phyloP scores from a whole-genome alignment of 64 coral and sea anemone species.

The Porites australiensis region DNA sequence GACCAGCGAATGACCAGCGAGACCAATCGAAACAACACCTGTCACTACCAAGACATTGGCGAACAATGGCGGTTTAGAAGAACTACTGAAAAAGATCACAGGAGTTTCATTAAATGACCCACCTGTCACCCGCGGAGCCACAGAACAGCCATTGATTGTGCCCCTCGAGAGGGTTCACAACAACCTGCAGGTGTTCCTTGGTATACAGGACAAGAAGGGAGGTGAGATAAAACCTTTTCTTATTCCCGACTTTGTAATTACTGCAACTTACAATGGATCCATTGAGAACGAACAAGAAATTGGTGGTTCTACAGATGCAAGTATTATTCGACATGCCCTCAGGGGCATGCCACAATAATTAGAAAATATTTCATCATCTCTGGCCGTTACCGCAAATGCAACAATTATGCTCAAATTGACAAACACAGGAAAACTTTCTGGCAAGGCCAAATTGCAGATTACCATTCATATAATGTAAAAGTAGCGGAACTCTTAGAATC shows the following conservation, averaged over 20 bases:
- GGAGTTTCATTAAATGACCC: not conserved
- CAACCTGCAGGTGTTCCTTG: conserved; percentile 40
- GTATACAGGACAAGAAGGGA: not conserved
- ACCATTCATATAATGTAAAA: conserved; percentile 7
- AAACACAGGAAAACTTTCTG: conserved; percentile 18
- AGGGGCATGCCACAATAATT: conserved; percentile 39
- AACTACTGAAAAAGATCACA: conserved; percentile 20
- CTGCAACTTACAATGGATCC: not conserved
- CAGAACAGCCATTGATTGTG: not conserved
- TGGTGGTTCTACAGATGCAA: not conserved
- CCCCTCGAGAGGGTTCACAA: not conserved
- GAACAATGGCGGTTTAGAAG: not conserved
- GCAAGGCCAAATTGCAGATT: not conserved
- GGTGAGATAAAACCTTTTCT: conserved; percentile 5
- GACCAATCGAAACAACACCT: not conserved
- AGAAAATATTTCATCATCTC: conserved; percentile 44
- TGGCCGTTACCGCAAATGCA: not conserved
- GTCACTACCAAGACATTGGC: conserved; percentile 24
- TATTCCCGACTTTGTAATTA: not conserved
- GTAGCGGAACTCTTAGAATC: not conserved
- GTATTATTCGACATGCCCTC: not conserved
- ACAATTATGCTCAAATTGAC: conserved; percentile 30
- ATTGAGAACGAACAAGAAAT: conserved; percentile 27
- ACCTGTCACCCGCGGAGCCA: not conserved
- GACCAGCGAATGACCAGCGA: too few species aligned